A percentile compares a stretch with the other conserved stretches of the same genome.
phyloP scores from a whole-genome alignment of 1,140 invertebrate species.

The Drosophila takahashii region DNA sequence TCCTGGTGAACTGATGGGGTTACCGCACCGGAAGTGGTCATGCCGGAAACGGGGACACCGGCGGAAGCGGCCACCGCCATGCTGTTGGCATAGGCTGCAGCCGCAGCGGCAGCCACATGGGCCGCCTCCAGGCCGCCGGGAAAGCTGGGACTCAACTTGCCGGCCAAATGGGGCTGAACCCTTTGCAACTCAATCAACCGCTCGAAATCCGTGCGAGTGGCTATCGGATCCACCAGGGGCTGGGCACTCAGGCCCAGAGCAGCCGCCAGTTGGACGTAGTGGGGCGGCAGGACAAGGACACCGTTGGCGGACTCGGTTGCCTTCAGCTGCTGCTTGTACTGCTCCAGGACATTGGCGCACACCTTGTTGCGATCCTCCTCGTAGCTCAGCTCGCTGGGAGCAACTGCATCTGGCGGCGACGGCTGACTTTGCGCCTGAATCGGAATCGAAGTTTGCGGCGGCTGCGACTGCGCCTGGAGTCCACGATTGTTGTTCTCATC shows the following conservation, averaged over 20 bases:
- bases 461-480: slow-evolving; percentile 39
- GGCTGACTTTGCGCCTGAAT: slow-evolving; percentile 44
- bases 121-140: slow-evolving; percentile 71
- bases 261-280: slow-evolving; percentile 81
- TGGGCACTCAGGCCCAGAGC: slow-evolving; percentile 77
- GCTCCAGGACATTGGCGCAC: slow-evolving; percentile 72
- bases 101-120: slow-evolving; percentile 74
- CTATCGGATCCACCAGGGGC: slow-evolving; percentile 72
- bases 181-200: slow-evolving; percentile 79
- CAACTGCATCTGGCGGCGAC: slow-evolving; percentile 21
- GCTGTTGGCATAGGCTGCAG: slow-evolving; percentile 72
- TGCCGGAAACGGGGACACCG: slow-evolving; percentile 29
- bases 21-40: slow-evolving; percentile 20
- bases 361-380: slow-evolving; percentile 60
- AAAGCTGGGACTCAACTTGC: slow-evolving; percentile 70
- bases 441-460: slow-evolving; percentile 22
- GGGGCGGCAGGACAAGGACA: slow-evolving; percentile 74
- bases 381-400: slow-evolving; percentile 52
- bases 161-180: slow-evolving; percentile 67
- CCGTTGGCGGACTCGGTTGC: slow-evolving; percentile 50
- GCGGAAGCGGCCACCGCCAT: slow-evolving; percentile 53
- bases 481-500: slow-evolving; percentile 82
- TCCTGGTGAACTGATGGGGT: slow-evolving; percentile 37
- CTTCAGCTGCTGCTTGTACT: slow-evolving; percentile 72
- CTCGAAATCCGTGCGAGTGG: slow-evolving; percentile 80